Evolutionary conservation across 2,797 vertebrate genomes (phyloP).

Genomic region (Enteromius trimaculatus): DNA sequence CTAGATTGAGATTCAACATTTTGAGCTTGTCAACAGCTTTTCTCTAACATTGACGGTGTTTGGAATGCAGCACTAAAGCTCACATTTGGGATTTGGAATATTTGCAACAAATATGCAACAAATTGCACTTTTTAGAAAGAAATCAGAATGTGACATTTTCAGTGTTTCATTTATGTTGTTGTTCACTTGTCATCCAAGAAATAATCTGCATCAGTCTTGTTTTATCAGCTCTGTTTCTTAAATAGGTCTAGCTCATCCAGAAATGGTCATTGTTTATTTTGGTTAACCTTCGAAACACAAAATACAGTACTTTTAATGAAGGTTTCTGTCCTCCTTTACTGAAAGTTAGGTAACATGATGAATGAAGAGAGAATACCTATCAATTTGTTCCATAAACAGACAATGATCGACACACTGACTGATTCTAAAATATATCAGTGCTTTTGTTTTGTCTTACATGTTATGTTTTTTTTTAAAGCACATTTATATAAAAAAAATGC

Average conservation of each 20-base stretch:
- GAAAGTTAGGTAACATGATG: neutral
- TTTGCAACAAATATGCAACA: too few species aligned
- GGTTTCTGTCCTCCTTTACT: neutral
- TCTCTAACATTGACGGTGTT: neutral
- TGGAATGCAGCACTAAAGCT: neutral
- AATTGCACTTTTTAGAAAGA: neutral
- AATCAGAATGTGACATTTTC: neutral
- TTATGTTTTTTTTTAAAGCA: too few species aligned
- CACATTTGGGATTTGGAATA: neutral
- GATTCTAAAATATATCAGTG: too few species aligned
- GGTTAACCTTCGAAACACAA: neutral
- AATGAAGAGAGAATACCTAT: neutral
- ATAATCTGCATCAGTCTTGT: neutral
- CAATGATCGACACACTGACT: neutral
- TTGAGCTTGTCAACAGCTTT: neutral
- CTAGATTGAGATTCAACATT: neutral
- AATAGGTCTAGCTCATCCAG: neutral
- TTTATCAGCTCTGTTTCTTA: neutral
- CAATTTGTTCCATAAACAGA: neutral
- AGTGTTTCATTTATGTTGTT: neutral
- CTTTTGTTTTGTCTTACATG: too few species aligned
- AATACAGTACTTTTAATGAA: neutral
- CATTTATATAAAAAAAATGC: too few species aligned
- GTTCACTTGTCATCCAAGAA: neutral
- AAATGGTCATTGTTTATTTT: neutral